phyloP scores from a whole-genome alignment of 2,797 vertebrate species.

The Rousettus madagascariensis region DNA sequence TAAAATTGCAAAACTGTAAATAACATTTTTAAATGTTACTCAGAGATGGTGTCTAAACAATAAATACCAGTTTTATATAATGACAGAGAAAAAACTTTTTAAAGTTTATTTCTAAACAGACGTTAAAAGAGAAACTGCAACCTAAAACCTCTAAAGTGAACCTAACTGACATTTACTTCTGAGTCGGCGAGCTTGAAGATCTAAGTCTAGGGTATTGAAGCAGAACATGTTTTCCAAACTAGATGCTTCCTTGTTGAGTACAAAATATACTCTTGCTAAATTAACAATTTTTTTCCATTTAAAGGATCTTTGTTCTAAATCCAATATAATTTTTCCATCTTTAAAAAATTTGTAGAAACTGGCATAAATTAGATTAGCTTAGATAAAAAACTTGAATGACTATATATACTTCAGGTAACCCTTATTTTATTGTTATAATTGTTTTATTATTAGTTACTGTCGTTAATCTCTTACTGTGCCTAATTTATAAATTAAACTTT shows the following conservation, averaged over 20 bases:
- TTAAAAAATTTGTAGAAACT: conserved; percentile 19
- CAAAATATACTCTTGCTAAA: conserved; percentile 24
- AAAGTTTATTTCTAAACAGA: conserved; percentile 32
- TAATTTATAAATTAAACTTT: too few species aligned
- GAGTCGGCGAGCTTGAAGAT: conserved; percentile 72
- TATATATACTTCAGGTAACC: not conserved
- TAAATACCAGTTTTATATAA: conserved; percentile 35
- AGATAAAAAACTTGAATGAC: not conserved
- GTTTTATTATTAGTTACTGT: not conserved
- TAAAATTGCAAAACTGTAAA: conserved; percentile 23
- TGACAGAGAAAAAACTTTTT: not conserved
- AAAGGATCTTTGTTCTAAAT: conserved; percentile 4
- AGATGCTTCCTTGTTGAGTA: conserved; percentile 6
- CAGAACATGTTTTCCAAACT: conserved; percentile 13
- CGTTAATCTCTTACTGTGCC: too few species aligned
- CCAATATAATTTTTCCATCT: conserved; percentile 12
- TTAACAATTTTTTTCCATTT: not conserved
- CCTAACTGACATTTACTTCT: conserved; percentile 83
- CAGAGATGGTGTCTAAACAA: not conserved
- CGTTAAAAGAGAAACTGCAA: conserved; percentile 66
- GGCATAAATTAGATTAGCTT: conserved; percentile 11
- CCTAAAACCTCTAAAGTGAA: conserved; percentile 38
- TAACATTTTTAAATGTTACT: conserved; percentile 29
- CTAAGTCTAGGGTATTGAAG: conserved; percentile 39
- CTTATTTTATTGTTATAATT: not conserved